These are phyloP conservation scores for Alouatta caraya DNA, from an alignment of 2,797 vertebrate genomes.

Conservation along the genomic window DNA sequence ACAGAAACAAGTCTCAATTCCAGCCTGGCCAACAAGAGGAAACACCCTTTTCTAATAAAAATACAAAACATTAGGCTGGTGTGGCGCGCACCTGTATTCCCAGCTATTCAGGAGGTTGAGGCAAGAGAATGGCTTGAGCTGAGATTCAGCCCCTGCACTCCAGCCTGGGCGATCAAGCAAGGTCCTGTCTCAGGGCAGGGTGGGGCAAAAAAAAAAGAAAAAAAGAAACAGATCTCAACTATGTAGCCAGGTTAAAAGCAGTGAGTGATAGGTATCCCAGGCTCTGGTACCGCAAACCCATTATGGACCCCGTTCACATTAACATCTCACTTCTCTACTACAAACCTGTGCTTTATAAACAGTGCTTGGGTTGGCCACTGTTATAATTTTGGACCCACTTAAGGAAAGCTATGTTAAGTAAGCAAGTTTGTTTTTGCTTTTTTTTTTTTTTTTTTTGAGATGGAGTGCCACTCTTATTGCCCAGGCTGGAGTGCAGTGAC, in stretches of 20 bases:
- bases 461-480: neutral
- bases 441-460: neutral
- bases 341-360: neutral
- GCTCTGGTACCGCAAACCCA: neutral
- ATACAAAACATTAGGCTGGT: neutral
- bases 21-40: neutral
- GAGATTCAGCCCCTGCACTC: neutral
- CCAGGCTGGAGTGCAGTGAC: neutral
- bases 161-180: neutral
- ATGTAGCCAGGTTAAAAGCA: neutral
- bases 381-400: neutral
- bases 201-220: too few relatives aligned
- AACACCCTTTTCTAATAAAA: neutral
- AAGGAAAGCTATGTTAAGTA: neutral
- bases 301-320: neutral
- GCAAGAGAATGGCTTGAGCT: neutral
- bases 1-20: neutral
- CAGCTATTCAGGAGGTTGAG: neutral
- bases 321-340: neutral
- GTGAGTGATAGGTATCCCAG: neutral
- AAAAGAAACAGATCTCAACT: neutral
- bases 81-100: neutral
- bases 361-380: neutral
- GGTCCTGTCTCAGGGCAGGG: neutral
- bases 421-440: neutral